Evolutionary conservation across 2,113 vertebrate genomes (phyloP).

Genomic region (Fregetta grallaria): DNA sequence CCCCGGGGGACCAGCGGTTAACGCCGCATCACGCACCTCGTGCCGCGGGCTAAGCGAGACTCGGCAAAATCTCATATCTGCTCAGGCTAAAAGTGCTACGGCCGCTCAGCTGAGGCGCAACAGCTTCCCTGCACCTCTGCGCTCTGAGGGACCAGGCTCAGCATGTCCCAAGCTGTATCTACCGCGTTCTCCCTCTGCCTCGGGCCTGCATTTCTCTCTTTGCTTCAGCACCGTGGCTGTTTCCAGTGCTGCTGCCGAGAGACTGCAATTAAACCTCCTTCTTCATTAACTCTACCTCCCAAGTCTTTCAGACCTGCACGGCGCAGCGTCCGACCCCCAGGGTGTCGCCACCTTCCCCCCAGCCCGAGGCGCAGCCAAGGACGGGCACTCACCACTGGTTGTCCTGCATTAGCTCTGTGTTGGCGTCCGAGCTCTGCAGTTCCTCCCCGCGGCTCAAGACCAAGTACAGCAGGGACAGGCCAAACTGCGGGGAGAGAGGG

Average conservation of each 20-base stretch:
- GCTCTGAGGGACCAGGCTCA: background rate
- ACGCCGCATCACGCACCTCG: too few species aligned
- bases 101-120: background rate
- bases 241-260: background rate
- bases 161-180: background rate
- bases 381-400: conserved; percentile 83
- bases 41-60: background rate
- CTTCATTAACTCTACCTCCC: background rate
- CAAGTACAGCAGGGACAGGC: conserved; percentile 90
- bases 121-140: background rate
- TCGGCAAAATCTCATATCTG: background rate
- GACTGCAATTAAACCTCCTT: background rate
- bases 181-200: background rate
- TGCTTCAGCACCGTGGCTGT: background rate
- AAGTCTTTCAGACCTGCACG: too few species aligned
- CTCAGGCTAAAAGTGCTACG: background rate
- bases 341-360: too few species aligned
- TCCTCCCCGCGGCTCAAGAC: conserved; percentile 92
- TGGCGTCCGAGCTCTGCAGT: conserved; percentile 82
- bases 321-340: fast-evolving
- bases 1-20: background rate
- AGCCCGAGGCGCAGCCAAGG: fast-evolving
- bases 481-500: conserved; percentile 73
- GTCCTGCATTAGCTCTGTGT: conserved; percentile 84
- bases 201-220: background rate